Conservation (phyloP, 1,140 invertebrate genomes). For the Melitaea cinxia region DNA sequence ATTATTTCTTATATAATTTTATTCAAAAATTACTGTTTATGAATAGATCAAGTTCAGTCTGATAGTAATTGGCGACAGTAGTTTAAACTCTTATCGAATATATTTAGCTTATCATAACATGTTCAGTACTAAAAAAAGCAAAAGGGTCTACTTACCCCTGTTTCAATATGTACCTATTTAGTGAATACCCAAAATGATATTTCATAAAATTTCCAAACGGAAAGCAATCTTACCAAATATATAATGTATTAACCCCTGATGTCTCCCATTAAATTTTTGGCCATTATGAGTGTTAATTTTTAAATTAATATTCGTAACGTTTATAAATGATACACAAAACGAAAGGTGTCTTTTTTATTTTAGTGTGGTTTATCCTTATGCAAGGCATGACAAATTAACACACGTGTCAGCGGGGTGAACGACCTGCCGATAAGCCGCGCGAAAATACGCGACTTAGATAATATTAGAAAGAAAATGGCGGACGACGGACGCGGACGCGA, state of each 20-base stretch:
- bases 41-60: background rate
- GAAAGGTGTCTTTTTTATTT: background rate
- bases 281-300: background rate
- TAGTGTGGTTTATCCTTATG: slow-evolving; percentile 23
- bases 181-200: no score
- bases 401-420: slow-evolving; percentile 67
- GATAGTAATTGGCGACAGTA: background rate
- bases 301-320: background rate
- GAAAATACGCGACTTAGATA: slow-evolving; percentile 75
- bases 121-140: background rate
- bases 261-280: background rate
- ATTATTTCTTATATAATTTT: background rate
- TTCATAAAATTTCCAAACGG: background rate
- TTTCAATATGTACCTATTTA: background rate
- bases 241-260: background rate
- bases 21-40: background rate
- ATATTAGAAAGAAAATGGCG: slow-evolving; percentile 76
- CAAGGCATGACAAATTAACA: slow-evolving; percentile 45
- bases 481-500: slow-evolving; percentile 39
- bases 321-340: background rate
- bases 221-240: background rate
- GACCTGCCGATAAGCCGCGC: slow-evolving; percentile 71
- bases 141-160: no score
- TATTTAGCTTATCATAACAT: background rate
- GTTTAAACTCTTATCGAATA: slow-evolving; percentile 4